Conservation (phyloP, 2,113 vertebrate genomes). For the Calyptomena viridis region DNA sequence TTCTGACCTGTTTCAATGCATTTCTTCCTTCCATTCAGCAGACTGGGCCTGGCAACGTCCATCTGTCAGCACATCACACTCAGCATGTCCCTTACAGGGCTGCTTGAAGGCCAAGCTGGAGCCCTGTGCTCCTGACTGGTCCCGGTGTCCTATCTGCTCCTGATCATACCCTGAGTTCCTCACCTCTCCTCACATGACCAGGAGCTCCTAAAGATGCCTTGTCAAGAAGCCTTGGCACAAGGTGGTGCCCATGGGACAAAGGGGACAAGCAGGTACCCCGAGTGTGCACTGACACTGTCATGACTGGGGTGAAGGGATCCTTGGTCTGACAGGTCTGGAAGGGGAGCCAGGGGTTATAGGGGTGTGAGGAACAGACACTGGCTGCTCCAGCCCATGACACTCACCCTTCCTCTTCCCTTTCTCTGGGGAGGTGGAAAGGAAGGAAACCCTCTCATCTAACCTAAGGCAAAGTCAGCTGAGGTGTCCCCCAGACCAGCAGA, state of each 20-base stretch:
- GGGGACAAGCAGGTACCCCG: neutral
- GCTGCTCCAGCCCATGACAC: neutral
- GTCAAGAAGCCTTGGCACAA: neutral
- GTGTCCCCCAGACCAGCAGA: neutral
- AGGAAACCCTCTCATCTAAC: neutral
- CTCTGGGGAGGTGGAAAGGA: neutral
- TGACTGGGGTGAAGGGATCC: neutral
- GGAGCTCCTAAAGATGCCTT: neutral
- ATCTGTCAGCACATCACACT: neutral
- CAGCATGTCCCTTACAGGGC: neutral
- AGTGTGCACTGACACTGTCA: neutral
- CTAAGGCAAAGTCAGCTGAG: neutral
- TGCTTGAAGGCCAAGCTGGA: neutral
- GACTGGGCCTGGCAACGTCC: neutral
- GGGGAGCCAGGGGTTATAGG: neutral
- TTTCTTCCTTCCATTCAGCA: neutral
- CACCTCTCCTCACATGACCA: neutral
- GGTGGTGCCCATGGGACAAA: neutral
- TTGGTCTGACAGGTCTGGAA: neutral
- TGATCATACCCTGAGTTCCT: neutral
- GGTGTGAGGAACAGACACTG: neutral
- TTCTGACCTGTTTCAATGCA: neutral
- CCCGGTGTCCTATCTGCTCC: neutral
- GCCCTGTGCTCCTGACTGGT: neutral
- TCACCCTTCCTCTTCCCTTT: neutral